Evolutionary conservation across 2,113 vertebrate species (phyloP).

Genomic region (Paratilapia polleni): DNA sequence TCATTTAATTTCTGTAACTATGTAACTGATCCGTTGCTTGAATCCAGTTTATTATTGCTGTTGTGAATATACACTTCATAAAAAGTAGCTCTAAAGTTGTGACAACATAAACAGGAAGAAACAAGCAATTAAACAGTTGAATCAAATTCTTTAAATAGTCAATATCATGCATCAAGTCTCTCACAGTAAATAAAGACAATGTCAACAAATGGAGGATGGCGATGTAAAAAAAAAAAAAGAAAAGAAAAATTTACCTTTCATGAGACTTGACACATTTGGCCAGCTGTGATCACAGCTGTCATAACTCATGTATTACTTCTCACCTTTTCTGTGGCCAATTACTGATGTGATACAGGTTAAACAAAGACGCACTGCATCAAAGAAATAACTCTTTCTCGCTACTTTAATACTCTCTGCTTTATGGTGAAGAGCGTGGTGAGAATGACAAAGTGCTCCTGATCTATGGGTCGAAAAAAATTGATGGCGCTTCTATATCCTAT

Average conservation of each 20-base stretch:
- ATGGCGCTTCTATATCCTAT: neutral
- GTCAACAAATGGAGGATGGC: neutral
- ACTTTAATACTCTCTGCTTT: neutral
- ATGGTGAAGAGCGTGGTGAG: neutral
- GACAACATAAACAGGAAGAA: neutral
- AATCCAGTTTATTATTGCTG: slow-evolving; percentile 59
- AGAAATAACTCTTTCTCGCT: neutral
- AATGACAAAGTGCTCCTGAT: neutral
- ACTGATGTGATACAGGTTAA: neutral
- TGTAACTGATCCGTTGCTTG: neutral
- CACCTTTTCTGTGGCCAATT: neutral
- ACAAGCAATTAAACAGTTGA: neutral
- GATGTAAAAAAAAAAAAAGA: neutral
- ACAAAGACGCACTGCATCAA: neutral
- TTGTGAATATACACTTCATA: slow-evolving; percentile 16
- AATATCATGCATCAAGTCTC: neutral
- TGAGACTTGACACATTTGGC: neutral
- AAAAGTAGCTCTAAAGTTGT: neutral
- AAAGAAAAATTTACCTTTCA: neutral
- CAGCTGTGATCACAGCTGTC: neutral
- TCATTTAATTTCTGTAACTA: neutral
- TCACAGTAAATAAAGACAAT: neutral
- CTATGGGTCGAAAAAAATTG: neutral
- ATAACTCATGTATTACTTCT: too few species aligned
- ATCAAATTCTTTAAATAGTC: neutral